Evolutionary conservation across 2,888 invertebrate species (phyloP).

Genomic region (Diarsia mendica): DNA sequence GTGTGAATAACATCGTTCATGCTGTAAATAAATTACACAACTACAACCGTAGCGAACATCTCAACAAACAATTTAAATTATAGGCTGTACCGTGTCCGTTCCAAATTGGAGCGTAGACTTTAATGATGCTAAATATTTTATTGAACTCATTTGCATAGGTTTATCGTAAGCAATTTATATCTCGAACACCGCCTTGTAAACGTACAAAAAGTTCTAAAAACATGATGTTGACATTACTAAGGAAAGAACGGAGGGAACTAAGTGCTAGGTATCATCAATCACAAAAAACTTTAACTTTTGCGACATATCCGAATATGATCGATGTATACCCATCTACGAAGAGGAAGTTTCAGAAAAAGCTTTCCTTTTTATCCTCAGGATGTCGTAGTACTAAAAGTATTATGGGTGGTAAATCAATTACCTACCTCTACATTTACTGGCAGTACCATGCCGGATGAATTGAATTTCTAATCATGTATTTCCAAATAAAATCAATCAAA

Average conservation of each 20-base stretch:
- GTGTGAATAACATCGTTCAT: constrained; percentile 34
- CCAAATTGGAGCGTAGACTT: constrained; percentile 48
- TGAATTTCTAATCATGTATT: not conserved
- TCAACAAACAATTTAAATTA: constrained; percentile 58
- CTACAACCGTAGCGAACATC: constrained; percentile 40
- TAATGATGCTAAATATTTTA: constrained; percentile 52
- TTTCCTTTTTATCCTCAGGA: constrained; percentile 26
- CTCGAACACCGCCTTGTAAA: constrained; percentile 8
- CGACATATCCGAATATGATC: constrained; percentile 69
- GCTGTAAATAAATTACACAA: constrained; percentile 47
- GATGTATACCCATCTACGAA: constrained; percentile 65
- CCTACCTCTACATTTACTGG: too few relatives aligned
- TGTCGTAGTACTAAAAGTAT: constrained; percentile 15
- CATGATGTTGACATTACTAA: constrained; percentile 36
- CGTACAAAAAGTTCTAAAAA: constrained; percentile 38
- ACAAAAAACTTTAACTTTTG: constrained; percentile 65
- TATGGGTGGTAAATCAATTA: not conserved
- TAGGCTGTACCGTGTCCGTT: constrained; percentile 22
- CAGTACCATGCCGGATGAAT: not conserved
- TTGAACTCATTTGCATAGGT: constrained; percentile 54
- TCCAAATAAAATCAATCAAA: constrained; percentile 1
- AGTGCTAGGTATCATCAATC: constrained; percentile 67
- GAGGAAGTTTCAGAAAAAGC: constrained; percentile 51
- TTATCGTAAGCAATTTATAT: constrained; percentile 47
- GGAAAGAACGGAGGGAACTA: constrained; percentile 39